Evolutionary conservation across 2,113 vertebrate genomes (phyloP).

Genomic region (Oryzias melastigma): DNA sequence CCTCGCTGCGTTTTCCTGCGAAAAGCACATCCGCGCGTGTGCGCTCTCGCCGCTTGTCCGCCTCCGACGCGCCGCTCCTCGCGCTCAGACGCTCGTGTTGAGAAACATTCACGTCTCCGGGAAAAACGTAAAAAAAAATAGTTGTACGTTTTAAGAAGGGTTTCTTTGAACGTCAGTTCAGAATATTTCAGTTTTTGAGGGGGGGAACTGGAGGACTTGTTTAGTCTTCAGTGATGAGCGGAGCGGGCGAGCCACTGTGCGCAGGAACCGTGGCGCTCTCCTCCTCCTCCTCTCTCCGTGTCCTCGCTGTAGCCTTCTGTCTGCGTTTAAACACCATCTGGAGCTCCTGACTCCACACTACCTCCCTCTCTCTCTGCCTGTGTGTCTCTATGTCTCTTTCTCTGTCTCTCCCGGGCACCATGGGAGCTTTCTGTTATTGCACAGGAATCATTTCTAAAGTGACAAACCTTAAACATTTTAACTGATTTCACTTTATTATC

Average conservation of each 20-base stretch:
- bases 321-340: slow-evolving; percentile 85
- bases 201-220: slow-evolving; percentile 30
- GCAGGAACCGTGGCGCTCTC: slow-evolving; percentile 69
- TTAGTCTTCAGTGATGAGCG: slow-evolving; percentile 66
- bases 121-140: slow-evolving; percentile 16
- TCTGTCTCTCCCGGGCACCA: slow-evolving; percentile 36
- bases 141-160: slow-evolving; percentile 10
- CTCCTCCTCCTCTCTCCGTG: slow-evolving; percentile 68
- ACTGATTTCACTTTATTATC: no score
- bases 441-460: slow-evolving; percentile 46
- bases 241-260: slow-evolving; percentile 62
- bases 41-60: slow-evolving; percentile 30
- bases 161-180: slow-evolving; percentile 21
- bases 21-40: slow-evolving; percentile 28
- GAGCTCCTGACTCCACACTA: slow-evolving; percentile 64
- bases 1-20: slow-evolving; percentile 7
- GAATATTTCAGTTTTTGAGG: slow-evolving; percentile 4
- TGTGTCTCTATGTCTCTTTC: slow-evolving; percentile 50
- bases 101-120: slow-evolving; percentile 28
- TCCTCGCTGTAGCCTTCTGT: slow-evolving; percentile 79
- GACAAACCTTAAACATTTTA: not conserved
- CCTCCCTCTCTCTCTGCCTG: slow-evolving; percentile 60
- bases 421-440: slow-evolving; percentile 37
- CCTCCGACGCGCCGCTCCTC: slow-evolving; percentile 56
- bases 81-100: slow-evolving; percentile 20